Base-by-base conservation (phyloP, 53 echinoderm and acorn worm species). In the Crossaster papposus region DNA sequence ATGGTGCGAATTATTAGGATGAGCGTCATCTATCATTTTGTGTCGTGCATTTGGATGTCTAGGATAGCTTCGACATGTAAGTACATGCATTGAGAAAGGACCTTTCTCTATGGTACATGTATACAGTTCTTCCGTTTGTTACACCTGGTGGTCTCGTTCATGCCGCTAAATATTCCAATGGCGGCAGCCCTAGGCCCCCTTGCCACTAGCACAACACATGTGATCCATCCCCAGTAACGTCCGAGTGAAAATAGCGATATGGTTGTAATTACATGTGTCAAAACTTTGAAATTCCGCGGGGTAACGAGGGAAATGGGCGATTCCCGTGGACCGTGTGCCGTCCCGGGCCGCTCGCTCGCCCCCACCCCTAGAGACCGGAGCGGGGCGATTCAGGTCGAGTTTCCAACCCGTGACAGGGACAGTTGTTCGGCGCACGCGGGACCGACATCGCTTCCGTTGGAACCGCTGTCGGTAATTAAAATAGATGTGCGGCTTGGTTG, bases 231-330 rank as follows among this genome's bases (percentile, higher is more conserved):
- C 28, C 17, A 23, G 2, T 24, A 68, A 23, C 28, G 28, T 68
- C 68, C 4, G 44, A 44, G n/a, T n/a, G 44, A 44, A 28, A 68
- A 68, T 68, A 28, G 68, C 68, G 68, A 68, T 68, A 72, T 85
- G 72, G 85, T 72, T 52, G 51, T 73, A 32, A 85, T 85, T 73
- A 85, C 30, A 73, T 85, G 72, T 85, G 85, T 85, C 85, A 85
- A 85, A 85, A 85, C 85, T 85, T 85, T 85, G 71, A 32, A 85
- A 85, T 73, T 85, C 85, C 73, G 34, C 33, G 73, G 54, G 29
- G 73, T 73, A 73, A 85, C 85, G 72, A 85, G 85, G 72, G 85
- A 73, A 72, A 33, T 71, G 52, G 30, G 54, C 30, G 37, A 38
- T 83, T 65, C 83, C 65, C 36, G 83, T 30, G 85, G 73, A 85